phyloP scores from a whole-genome alignment of 2,888 invertebrate species.

The Pandemis cinnamomeana region DNA sequence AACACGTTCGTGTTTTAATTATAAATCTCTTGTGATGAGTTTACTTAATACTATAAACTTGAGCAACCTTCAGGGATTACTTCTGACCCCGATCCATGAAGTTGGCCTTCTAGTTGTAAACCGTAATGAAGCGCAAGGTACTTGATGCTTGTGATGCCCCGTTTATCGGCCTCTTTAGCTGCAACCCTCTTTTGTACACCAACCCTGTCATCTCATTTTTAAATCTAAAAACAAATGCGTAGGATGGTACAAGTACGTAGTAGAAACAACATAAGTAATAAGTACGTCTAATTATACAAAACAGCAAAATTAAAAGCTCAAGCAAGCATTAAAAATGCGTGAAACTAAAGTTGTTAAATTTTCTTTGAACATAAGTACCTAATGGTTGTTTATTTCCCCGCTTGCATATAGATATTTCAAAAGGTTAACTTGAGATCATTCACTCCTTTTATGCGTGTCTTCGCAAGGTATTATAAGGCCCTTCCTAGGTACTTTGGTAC shows the following conservation, averaged over 20 bases:
- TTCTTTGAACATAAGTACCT: slow-evolving; percentile 19
- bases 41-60: slow-evolving; percentile 43
- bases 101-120: slow-evolving; percentile 13
- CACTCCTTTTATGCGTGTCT: slow-evolving; percentile 19
- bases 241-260: background rate
- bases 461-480: background rate
- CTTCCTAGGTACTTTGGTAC: background rate
- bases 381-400: background rate
- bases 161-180: background rate
- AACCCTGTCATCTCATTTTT: background rate
- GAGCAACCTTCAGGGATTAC: slow-evolving; percentile 38
- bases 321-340: slow-evolving; percentile 3
- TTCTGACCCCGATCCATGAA: slow-evolving; percentile 39
- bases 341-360: background rate
- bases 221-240: background rate
- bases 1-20: slow-evolving; percentile 38
- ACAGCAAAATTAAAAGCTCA: background rate
- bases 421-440: slow-evolving; percentile 13
- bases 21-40: slow-evolving; percentile 45
- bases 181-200: background rate
- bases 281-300: background rate
- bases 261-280: background rate
- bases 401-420: background rate
- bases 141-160: background rate
- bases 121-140: slow-evolving; percentile 12